phyloP scores from a whole-genome alignment of 2,888 invertebrate species.

The Brachylomia viminalis region DNA sequence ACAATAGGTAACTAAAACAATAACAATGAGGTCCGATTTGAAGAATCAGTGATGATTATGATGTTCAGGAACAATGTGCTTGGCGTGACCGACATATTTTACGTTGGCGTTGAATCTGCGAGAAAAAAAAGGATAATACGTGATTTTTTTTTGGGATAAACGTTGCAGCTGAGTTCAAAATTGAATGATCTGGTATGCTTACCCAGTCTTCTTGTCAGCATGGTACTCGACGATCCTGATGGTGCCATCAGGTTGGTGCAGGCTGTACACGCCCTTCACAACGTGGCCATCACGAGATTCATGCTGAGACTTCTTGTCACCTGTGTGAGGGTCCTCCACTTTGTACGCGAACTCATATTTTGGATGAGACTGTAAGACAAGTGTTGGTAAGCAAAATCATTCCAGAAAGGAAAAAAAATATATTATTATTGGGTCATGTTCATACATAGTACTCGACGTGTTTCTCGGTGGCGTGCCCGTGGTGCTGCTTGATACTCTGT shows the following conservation, averaged over 20 bases:
- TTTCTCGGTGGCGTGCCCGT: conserved; percentile 65
- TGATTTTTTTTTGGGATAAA: background rate
- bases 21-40: conserved; percentile 1
- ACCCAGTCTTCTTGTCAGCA: conserved; percentile 78
- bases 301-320: conserved; percentile 83
- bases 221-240: conserved; percentile 87
- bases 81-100: conserved; percentile 65
- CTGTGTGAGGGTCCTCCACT: conserved; percentile 85
- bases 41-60: conserved; percentile 59
- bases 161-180: background rate
- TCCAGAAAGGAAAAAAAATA: background rate
- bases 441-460: conserved; percentile 61
- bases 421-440: background rate
- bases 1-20: conserved; percentile 24
- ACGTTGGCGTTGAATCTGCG: conserved; percentile 77
- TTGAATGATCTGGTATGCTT: conserved; percentile 1
- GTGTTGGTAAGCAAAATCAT: background rate
- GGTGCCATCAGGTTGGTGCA: conserved; percentile 88
- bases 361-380: conserved; percentile 59
- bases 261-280: conserved; percentile 89
- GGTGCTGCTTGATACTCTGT: conserved; percentile 75
- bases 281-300: conserved; percentile 88
- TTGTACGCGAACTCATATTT: conserved; percentile 82
- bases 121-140: background rate
- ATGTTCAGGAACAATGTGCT: conserved; percentile 67